These are phyloP conservation scores for Cololabis saira DNA, from an alignment of 2,113 vertebrate species.

Conservation along the genomic window DNA sequence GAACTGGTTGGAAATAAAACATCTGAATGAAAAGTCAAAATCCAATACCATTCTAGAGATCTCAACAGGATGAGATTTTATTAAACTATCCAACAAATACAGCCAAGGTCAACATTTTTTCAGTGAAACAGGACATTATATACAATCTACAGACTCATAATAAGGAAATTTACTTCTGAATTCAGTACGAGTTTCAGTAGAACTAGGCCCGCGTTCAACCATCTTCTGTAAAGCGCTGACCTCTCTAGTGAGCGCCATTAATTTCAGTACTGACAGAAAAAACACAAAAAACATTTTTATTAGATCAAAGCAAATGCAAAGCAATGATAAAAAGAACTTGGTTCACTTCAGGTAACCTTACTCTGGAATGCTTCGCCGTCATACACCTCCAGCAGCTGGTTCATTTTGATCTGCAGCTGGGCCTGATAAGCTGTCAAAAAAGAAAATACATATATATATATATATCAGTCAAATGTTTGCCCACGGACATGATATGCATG, in stretches of 20 bases:
- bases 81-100: too few species aligned
- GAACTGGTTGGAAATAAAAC: conserved; percentile 32
- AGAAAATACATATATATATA: background rate
- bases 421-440: conserved; percentile 34
- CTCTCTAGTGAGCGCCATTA: conserved; percentile 21
- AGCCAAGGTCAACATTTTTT: too few species aligned
- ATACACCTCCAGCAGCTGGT: conserved; percentile 13
- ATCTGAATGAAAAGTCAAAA: background rate
- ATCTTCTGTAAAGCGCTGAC: background rate
- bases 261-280: conserved; percentile 36
- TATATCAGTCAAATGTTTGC: background rate
- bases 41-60: too few species aligned
- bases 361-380: conserved; percentile 28
- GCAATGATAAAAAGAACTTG: background rate
- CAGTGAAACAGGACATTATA: too few species aligned
- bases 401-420: conserved; percentile 32
- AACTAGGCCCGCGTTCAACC: conserved; percentile 15
- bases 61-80: too few species aligned
- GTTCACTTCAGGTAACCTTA: conserved; percentile 12
- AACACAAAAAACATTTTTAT: too few species aligned
- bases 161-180: background rate
- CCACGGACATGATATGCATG: background rate
- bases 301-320: too few species aligned
- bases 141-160: background rate
- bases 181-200: background rate